Conservation (phyloP, 2,888 invertebrate genomes). For the Stegana nigrithorax region DNA sequence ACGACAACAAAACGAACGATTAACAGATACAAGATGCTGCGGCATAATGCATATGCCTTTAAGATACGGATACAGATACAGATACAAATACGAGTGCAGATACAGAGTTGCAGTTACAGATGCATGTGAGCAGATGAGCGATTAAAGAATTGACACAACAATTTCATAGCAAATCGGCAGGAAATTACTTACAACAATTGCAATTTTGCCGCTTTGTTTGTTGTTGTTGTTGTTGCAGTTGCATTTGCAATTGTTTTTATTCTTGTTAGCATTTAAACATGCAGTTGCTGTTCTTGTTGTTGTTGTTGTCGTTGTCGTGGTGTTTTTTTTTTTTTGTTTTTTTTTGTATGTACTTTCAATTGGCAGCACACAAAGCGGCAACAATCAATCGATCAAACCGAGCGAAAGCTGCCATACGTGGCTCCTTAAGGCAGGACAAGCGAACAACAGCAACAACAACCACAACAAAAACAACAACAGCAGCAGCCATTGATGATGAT, state of each 20-base stretch:
- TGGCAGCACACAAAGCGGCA: conserved; percentile 42
- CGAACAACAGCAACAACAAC: conserved; percentile 9
- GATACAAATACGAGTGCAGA: too few species aligned
- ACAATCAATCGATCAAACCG: conserved; percentile 67
- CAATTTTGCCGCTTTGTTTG: conserved; percentile 43
- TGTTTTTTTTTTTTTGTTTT: neutral
- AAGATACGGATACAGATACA: too few species aligned
- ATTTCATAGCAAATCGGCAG: conserved; percentile 65
- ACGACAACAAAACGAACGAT: too few species aligned
- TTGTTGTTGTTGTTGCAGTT: conserved; percentile 17
- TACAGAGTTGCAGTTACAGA: too few species aligned
- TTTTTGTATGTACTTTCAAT: conserved; percentile 31
- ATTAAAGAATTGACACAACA: conserved; percentile 34
- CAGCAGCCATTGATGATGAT: conserved; percentile 13
- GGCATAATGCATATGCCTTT: too few species aligned
- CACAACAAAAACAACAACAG: conserved; percentile 20
- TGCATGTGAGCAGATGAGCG: too few species aligned
- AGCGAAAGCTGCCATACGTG: conserved; percentile 60
- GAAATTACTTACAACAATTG: conserved; percentile 67
- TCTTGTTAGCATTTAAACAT: too few species aligned
- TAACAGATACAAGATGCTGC: too few species aligned
- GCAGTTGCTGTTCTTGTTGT: conserved; percentile 16
- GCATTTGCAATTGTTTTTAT: conserved; percentile 23
- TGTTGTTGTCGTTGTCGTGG: conserved; percentile 15
- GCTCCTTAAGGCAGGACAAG: conserved; percentile 16